Base-by-base conservation (phyloP, 2,797 vertebrate genomes). In the Micrastur ruficollis region DNA sequence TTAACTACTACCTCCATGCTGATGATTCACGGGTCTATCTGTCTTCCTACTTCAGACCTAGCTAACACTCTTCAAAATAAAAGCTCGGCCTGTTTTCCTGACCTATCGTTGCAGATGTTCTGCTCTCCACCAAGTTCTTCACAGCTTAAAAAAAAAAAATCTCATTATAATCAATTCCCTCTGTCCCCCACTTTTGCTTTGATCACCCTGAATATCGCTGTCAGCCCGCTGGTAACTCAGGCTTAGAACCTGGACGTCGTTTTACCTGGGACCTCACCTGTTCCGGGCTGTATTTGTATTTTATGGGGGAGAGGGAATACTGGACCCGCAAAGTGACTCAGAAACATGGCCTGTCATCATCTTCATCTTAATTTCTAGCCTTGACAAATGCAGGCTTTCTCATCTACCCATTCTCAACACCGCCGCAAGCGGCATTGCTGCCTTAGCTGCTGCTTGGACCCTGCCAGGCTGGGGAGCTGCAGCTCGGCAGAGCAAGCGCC, bases 21-120 rank as follows among this genome's bases (percentile, higher is more conserved):
- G 89, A 94, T 96, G 95, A 96, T 93, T 96, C 96, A 95, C 75
- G 71, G 50, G 55, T 86, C 86, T 92, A 49, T 65, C 84, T 53
- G 29, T 86, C 91, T 90, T 90, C 72, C 79, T 86, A 66, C 58
- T 67, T 89, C 81, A 91, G 49, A 81, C 76, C 11, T 44, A 86
- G 72, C 32, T 68, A 71, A 46, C 12, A 8, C 53, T 58, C 76
- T 89, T 88, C 94, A 97, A 95, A 97, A 95, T 86, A 96, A 94
- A 83, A 96, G 75, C 68, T 94, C 1, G 0, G 17, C 22, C 72
- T 83, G 26, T 71, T 94, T 95, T 94, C 9, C 38, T 91, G 49
- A 40, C 5, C 8, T 78, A 75, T 36, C 19, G 15, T 40, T 58
- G 68, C 91, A 95, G 89, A 91, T 93, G 58, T 90, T 92, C 92